phyloP scores from a whole-genome alignment of 1,140 invertebrate genomes.

The Brachionus angularis region DNA sequence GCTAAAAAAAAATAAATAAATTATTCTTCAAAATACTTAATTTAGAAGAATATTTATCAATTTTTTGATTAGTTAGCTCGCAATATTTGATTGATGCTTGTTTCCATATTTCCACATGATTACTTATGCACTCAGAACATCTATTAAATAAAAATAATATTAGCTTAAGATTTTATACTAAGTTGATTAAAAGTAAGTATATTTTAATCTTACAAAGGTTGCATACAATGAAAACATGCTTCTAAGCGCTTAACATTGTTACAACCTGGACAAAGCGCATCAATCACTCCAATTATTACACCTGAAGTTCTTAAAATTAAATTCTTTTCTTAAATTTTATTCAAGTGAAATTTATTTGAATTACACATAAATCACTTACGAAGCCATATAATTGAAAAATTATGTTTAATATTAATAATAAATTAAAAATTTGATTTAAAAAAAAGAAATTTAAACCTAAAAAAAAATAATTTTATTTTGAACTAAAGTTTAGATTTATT shows the following conservation, averaged over 20 bases:
- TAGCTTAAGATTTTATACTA: not conserved
- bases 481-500: no score
- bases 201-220: conserved; percentile 13
- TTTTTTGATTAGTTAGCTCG: not conserved
- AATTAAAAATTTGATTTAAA: no score
- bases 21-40: not conserved
- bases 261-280: conserved; percentile 15
- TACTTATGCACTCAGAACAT: not conserved
- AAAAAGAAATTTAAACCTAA: no score
- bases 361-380: no score
- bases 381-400: no score
- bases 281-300: not conserved
- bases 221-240: conserved; percentile 42
- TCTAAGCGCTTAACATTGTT: not conserved
- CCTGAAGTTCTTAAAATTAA: not conserved
- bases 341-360: no score
- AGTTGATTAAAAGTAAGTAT: not conserved
- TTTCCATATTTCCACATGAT: conserved; percentile 3
- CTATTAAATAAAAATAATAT: not conserved
- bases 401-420: no score
- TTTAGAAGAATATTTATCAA: conserved; percentile 21
- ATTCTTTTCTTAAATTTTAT: no score
- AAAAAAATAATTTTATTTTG: no score
- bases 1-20: not conserved
- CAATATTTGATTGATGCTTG: conserved; percentile 23